phyloP scores from a whole-genome alignment of 2,113 vertebrate species.

The Loxodonta africana region DNA sequence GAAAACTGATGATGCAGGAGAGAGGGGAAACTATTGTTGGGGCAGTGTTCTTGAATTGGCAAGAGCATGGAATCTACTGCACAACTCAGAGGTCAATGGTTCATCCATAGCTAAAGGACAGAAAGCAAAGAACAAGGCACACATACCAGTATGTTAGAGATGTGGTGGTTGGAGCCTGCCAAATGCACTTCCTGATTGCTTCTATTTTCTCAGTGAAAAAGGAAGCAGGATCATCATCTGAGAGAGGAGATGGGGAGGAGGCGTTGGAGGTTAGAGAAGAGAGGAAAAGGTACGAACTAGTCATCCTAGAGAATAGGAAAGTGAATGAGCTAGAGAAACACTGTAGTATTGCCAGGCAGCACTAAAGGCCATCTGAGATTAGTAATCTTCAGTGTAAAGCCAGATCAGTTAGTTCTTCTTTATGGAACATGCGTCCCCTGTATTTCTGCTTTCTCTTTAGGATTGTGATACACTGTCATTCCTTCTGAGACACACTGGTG shows the following conservation, averaged over 20 bases:
- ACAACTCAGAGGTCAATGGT: neutral
- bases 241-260: neutral
- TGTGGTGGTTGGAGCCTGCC: neutral
- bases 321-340: neutral
- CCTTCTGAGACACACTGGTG: neutral
- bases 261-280: neutral
- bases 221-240: neutral
- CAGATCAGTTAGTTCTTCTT: neutral
- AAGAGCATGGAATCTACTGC: neutral
- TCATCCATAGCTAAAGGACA: neutral
- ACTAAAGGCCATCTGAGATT: neutral
- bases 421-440: neutral
- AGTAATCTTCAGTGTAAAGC: neutral
- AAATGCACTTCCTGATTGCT: neutral
- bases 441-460: neutral
- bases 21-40: neutral
- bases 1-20: neutral
- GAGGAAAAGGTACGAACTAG: neutral
- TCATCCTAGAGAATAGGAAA: neutral
- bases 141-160: neutral
- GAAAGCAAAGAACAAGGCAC: neutral
- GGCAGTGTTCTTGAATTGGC: neutral
- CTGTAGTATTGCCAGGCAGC: neutral
- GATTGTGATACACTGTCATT: no score
- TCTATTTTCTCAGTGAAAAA: neutral